Base-by-base conservation (phyloP, 1,140 invertebrate species). In the Drosophila busckii region DNA sequence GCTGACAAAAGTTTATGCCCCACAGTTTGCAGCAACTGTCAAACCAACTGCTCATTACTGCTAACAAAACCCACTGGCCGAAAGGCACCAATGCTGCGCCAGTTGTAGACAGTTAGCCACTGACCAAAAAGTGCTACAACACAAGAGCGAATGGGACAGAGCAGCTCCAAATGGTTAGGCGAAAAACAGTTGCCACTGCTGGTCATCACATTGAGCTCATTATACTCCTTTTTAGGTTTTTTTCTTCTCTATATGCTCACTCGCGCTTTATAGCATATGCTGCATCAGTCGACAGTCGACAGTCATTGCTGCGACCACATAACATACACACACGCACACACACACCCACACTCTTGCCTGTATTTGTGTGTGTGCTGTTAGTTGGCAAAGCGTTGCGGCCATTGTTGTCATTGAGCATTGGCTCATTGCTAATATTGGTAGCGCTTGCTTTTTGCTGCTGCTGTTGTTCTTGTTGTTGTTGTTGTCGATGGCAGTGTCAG, bases 351-450 rank as follows among this genome's bases (percentile, higher is more conserved):
- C 55, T 55, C 61, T 52, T 9, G 35, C 2, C 42, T 46, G 9
- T 20, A 40, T 25, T 44, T 37, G 40, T 12, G 13, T 42, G 17
- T 68, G 32, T 50, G 35, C 28, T 15, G 40, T 34, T 62, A 62
- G 29, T 73, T 73, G 52, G 56, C 32, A 56, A 26, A 54, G 66
- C 52, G 54, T 35, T 58, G 56, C 26, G 54, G 58, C 53, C 56
- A 71, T 71, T 78, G 71, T 78, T 78, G 71, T 78, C 71, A 80
- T 63, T n/a, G n/a, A n/a, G n/a, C n/a, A n/a, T n/a, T 67, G 73
- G 62, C 44, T 62, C 73, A 80, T 80, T 80, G 73, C 71, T 80
- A 78, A 78, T 78, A 78, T 78, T 80, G 68, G 73, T 52, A 46
- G 71, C 71, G 78, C 32, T 52, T 49, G 70, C 50, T 53, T 52